These are phyloP conservation scores for Parapsyche elsis DNA, from an alignment of 1,140 invertebrate genomes.

Conservation along the genomic window DNA sequence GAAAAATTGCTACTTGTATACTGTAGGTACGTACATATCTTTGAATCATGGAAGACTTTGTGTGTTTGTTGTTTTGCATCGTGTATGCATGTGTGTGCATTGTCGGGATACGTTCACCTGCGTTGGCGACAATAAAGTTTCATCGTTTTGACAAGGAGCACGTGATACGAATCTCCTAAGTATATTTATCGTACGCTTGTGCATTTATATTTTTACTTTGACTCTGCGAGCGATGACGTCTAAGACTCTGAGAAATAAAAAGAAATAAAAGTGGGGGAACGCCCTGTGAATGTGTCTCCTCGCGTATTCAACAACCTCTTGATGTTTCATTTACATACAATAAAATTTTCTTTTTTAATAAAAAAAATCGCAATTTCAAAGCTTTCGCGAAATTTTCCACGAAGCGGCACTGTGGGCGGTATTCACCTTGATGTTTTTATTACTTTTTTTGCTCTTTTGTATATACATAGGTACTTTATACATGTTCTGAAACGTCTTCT, in stretches of 20 bases:
- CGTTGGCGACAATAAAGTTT: constrained; percentile 15
- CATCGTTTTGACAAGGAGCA: constrained; percentile 16
- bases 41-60: too few species aligned
- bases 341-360: constrained; percentile 13
- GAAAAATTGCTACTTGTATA: too few species aligned
- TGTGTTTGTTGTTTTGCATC: neutral
- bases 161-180: neutral
- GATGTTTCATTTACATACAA: constrained; percentile 26
- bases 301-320: constrained; percentile 8
- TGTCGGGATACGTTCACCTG: neutral
- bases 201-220: constrained; percentile 20
- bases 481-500: too few species aligned
- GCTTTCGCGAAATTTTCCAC: neutral
- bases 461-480: too few species aligned
- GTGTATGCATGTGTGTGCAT: neutral
- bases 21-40: too few species aligned
- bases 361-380: neutral
- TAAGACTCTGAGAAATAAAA: neutral
- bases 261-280: neutral
- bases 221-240: neutral
- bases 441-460: constrained; percentile 8
- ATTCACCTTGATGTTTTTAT: neutral
- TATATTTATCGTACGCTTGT: neutral
- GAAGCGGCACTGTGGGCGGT: neutral
- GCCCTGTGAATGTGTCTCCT: constrained; percentile 7